Conservation (phyloP, 2,113 vertebrate genomes). For the Noturus placidus region DNA sequence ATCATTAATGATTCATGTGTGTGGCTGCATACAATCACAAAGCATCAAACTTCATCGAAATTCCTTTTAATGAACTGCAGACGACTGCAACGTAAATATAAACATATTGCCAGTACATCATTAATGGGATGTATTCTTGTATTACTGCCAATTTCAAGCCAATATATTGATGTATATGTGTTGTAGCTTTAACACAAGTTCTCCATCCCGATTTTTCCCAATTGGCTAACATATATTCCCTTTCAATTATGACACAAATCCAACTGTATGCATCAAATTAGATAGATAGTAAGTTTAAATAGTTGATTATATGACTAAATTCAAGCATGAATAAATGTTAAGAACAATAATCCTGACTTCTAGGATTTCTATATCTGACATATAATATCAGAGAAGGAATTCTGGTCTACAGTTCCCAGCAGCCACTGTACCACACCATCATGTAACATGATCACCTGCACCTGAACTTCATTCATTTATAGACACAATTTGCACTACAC, state of each 20-base stretch:
- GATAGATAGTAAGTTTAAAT: background rate
- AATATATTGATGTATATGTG: background rate
- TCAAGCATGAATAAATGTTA: background rate
- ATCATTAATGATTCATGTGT: background rate
- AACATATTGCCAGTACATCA: background rate
- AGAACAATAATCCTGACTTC: background rate
- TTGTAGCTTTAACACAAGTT: background rate
- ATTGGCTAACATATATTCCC: background rate
- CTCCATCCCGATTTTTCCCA: background rate
- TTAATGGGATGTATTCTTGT: background rate
- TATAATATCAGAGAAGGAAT: too few species aligned
- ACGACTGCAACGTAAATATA: background rate
- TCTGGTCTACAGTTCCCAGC: too few species aligned
- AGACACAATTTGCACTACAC: too few species aligned
- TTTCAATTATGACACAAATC: background rate
- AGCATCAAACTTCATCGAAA: background rate
- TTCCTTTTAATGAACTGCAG: background rate
- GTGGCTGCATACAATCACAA: background rate
- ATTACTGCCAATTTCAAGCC: background rate
- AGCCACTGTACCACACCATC: too few species aligned
- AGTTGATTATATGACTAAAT: background rate
- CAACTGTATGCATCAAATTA: background rate
- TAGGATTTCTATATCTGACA: background rate
- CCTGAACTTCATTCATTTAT: too few species aligned
- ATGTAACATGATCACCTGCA: too few species aligned